Percentiles rank a stretch among this genome's conserved stretches.
Conservation (phyloP, 2,113 vertebrate species). For the Plecotus auritus region DNA sequence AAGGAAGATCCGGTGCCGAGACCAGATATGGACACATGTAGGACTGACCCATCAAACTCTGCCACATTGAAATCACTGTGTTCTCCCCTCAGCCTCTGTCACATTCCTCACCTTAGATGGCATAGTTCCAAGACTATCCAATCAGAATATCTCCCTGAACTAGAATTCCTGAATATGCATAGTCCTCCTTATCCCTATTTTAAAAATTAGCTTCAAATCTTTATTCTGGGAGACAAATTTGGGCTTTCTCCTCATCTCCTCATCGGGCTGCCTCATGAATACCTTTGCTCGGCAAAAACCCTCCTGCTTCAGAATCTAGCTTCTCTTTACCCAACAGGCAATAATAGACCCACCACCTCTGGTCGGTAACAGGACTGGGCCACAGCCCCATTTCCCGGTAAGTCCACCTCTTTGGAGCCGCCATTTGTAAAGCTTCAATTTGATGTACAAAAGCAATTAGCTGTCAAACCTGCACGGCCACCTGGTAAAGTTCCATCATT, state of each 20-base stretch:
- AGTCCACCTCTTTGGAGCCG: neutral
- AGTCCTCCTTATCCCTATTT: neutral
- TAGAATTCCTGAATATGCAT: neutral
- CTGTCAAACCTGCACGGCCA: neutral
- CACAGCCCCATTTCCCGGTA: neutral
- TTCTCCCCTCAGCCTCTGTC: fast-evolving
- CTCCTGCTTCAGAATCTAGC: neutral
- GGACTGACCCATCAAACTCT: neutral
- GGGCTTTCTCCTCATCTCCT: neutral
- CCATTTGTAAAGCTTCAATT: neutral
- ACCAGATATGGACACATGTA: neutral
- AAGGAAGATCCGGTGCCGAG: neutral
- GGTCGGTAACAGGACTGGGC: neutral
- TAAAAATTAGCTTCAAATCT: neutral
- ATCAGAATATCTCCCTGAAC: neutral
- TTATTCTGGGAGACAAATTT: neutral
- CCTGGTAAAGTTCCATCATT: neutral
- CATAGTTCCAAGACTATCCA: neutral
- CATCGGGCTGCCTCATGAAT: too few relatives aligned
- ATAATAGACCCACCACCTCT: neutral
- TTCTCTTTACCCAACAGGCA: neutral
- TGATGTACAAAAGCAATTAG: neutral
- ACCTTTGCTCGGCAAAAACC: neutral
- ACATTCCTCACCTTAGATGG: neutral
- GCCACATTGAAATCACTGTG: neutral